Evolutionary conservation across 2,113 vertebrate species (phyloP).

Genomic region (Amblyornis subalaris): DNA sequence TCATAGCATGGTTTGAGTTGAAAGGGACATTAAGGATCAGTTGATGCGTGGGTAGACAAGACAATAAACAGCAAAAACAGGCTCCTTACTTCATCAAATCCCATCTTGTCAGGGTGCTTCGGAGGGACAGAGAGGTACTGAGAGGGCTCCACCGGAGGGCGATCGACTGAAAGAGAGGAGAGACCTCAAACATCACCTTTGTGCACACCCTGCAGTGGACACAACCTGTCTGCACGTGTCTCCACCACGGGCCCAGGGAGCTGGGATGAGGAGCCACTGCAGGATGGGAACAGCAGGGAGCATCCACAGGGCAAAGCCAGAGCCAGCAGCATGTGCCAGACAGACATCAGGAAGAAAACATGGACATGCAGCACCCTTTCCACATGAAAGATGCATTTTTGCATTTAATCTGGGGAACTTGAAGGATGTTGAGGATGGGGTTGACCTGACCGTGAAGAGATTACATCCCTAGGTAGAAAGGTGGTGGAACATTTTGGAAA

Average conservation of each 20-base stretch:
- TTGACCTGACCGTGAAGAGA: neutral
- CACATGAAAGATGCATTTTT: neutral
- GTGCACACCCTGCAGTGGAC: neutral
- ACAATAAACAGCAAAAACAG: neutral
- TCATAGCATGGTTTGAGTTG: neutral
- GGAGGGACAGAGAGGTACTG: slow-evolving; percentile 74
- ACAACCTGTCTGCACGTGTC: accelerated
- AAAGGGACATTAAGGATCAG: neutral
- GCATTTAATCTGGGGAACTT: neutral
- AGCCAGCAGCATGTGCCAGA: neutral
- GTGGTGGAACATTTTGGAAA: neutral
- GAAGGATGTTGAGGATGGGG: neutral
- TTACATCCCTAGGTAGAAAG: neutral
- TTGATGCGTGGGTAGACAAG: neutral
- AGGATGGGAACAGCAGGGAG: neutral
- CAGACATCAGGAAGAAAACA: neutral
- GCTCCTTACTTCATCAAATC: slow-evolving; percentile 87
- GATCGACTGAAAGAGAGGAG: slow-evolving; percentile 83
- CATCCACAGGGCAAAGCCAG: neutral
- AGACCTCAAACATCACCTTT: neutral
- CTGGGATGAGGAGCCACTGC: too few species aligned
- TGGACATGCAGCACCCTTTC: neutral
- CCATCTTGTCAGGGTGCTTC: slow-evolving; percentile 82
- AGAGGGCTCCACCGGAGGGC: slow-evolving; percentile 82
- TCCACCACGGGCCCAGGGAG: accelerated